Evolutionary conservation across 2,888 invertebrate species (phyloP), one percentile per base, ranked within the genome.

Genomic region (Lasioglossum leucozonium): DNA sequence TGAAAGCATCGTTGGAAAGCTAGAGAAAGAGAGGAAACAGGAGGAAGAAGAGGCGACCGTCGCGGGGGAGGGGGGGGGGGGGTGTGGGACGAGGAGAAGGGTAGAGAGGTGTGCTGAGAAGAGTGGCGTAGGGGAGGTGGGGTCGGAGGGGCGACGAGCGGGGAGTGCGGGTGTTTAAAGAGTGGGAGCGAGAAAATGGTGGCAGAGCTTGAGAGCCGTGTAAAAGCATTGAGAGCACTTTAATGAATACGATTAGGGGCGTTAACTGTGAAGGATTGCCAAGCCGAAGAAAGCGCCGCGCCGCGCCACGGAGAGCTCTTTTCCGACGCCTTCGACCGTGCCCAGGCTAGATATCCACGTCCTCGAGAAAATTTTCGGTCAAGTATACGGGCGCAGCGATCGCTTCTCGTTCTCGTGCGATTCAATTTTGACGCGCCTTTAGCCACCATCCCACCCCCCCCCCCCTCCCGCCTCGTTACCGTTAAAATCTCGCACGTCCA

Each of bases 181-280:
- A 86, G 87, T 87, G 86, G 79, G 78, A 89, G 88, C 87, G 90
- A 89, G 88, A 91, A 90, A 89, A 92, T 88, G 91, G 89, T 88
- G 90, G 91, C 91, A 86, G 89, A 91, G 91, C 89, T 89, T 88
- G 91, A 90, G 91, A 91, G 89, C 91, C 92, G 93, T 93, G 93
- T 94, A 93, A 93, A 94, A 94, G 94, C 94, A 94, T 94, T 93
- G 93, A 92, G 93, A 94, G 93, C 93, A 93, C 94, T 94, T 94
- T 94, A 94, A 94, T 94, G 94, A 94, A 94, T 94, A 94, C 94
- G 93, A 94, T 94, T 94, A 94, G 92, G 91, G 92, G 91, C 93
- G 92, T 94, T 94, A 94, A 94, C 94, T 93, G 93, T 92, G 92
- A 92, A 92, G 92, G 91, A 94, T 93, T 93, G 91, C 92, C 92